Percentiles rank a stretch among this genome's conserved stretches.
phyloP scores from a whole-genome alignment of 2,888 invertebrate genomes.

The Toxonevra muliebris region DNA sequence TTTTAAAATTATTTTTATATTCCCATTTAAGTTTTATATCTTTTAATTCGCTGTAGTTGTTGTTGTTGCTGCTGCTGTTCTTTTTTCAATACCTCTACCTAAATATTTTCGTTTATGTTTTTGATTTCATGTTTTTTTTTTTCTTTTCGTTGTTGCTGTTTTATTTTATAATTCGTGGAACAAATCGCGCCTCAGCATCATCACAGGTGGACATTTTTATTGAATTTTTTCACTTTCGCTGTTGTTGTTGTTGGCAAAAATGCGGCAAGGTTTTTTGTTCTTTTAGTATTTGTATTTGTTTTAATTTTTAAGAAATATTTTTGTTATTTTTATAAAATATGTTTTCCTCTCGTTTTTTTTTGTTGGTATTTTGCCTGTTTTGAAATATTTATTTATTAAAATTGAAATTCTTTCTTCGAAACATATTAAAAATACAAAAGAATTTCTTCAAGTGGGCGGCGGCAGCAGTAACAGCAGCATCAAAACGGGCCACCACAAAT shows the following conservation, averaged over 20 bases:
- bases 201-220: constrained; percentile 52
- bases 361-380: constrained; percentile 39
- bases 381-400: constrained; percentile 42
- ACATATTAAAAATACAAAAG: no score
- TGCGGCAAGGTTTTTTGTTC: constrained; percentile 26
- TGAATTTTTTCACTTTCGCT: constrained; percentile 16
- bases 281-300: not conserved
- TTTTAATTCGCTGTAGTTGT: no score
- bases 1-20: no score
- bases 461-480: constrained; percentile 42
- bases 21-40: no score
- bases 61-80: no score
- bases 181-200: not conserved
- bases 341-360: constrained; percentile 35
- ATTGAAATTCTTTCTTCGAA: no score
- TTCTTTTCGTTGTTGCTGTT: not conserved
- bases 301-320: no score
- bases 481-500: constrained; percentile 12
- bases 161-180: constrained; percentile 28
- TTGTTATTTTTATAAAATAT: constrained; percentile 1
- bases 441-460: constrained; percentile 58
- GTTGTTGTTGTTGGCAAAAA: constrained; percentile 16
- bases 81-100: no score
- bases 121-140: constrained; percentile 8
- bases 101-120: constrained; percentile 1